Evolutionary conservation across 1,140 invertebrate genomes (phyloP).

Genomic region (Drosophila setifemur): DNA sequence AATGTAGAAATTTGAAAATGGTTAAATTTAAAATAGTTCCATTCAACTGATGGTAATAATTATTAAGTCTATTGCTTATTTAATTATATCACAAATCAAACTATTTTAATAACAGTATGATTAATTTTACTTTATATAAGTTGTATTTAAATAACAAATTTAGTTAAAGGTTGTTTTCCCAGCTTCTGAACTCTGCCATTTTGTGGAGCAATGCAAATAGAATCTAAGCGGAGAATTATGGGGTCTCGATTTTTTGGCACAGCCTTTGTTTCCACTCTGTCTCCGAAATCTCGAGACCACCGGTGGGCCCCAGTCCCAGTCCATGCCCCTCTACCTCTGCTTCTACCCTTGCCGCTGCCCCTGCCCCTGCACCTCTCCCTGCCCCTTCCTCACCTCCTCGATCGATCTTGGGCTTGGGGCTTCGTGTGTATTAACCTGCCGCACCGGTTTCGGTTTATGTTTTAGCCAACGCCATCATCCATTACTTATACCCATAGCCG

Average conservation of each 20-base stretch:
- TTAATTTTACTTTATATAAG: no score
- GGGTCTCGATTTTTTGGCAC: conserved; percentile 33
- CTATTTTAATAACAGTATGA: no score
- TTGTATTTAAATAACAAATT: background rate
- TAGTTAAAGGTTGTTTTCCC: background rate
- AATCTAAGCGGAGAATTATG: conserved; percentile 49
- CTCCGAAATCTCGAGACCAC: conserved; percentile 26
- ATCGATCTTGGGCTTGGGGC: conserved; percentile 18
- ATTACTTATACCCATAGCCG: conserved; percentile 60
- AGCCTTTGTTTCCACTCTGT: conserved; percentile 43
- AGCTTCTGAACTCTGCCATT: conserved; percentile 63
- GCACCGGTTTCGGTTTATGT: conserved; percentile 79
- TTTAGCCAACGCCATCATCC: conserved; percentile 76
- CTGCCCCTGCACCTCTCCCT: background rate
- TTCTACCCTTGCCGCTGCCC: background rate
- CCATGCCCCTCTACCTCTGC: background rate
- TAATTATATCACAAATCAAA: no score
- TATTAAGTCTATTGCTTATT: no score
- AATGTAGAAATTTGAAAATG: no score
- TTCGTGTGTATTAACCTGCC: conserved; percentile 75
- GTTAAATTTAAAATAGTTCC: no score
- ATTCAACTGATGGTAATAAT: no score
- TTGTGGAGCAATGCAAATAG: conserved; percentile 52
- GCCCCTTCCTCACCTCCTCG: background rate
- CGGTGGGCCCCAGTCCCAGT: background rate